Base-by-base conservation (phyloP, 2,797 vertebrate genomes). In the Spizella passerina region DNA sequence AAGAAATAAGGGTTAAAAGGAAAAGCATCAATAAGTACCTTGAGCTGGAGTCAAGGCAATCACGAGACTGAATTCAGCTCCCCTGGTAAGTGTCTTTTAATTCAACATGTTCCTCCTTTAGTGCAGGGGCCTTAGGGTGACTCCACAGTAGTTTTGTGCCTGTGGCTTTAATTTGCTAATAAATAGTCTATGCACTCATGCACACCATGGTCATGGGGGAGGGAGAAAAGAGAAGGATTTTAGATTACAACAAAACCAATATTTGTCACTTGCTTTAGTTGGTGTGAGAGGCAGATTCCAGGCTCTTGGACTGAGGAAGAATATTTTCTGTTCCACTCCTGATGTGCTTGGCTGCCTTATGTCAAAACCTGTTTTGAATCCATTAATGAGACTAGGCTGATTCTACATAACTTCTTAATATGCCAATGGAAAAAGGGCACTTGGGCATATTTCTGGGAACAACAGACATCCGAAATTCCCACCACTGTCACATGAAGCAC, bases 241-340 rank as follows among this genome's bases (percentile, higher is more conserved):
- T 64, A 41, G 81, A 85, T 75, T 71, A 82, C 68, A 90, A 75
- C 57, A 85, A 77, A 69, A 82, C 50, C 64, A 91, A 90, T 39
- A 55, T 89, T 93, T 87, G 36, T 94, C 57, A 82, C 26, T 93
- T 87, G 82, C 72, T 93, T 86, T 85, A n/a, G 34, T 10, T 69
- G 61, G 56, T 82, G 75, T 55, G 56, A 79, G 59, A 93, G 27
- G 83, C 63, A 80, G 55, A 86, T 95, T 96, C 90, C 78, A 95
- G 20, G 20, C 78, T 93, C 64, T 68, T 57, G 60, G 93, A 82
- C 43, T 75, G 14, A 1, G 43, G 57, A 93, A 73, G 94, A 90
- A 3, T 73, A 92, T 93, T 92, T 93, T 94, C 73, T 96, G 86
- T 87, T 95, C 78, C 90, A 80, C 30, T 93, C 71, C 90, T 77